phyloP scores from a whole-genome alignment of 2,888 invertebrate species.

The Sinopyrophorus schimmeli region DNA sequence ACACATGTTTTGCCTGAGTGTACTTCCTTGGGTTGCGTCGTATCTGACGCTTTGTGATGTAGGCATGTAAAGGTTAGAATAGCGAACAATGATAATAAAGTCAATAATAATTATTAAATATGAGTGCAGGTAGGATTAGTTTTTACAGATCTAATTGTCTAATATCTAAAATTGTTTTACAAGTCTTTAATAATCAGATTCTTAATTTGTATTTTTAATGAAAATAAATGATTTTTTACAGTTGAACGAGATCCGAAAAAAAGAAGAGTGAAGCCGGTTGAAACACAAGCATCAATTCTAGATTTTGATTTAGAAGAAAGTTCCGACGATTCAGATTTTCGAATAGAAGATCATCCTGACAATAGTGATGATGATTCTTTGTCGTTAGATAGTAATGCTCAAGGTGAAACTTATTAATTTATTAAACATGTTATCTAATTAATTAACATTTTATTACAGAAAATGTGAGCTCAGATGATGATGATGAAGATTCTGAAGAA shows the following conservation, averaged over 20 bases:
- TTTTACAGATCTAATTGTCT: no score
- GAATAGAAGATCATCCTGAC: slow-evolving; percentile 82
- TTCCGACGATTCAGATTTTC: slow-evolving; percentile 93
- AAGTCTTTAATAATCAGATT: not conserved
- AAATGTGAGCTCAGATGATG: slow-evolving; percentile 40
- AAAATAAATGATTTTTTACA: slow-evolving; percentile 42
- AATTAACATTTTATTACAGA: slow-evolving; percentile 5
- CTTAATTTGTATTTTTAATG: not conserved
- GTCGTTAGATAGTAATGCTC: slow-evolving; percentile 71
- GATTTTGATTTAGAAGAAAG: slow-evolving; percentile 89
- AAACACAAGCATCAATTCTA: slow-evolving; percentile 71
- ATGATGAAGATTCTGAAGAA: slow-evolving; percentile 54
- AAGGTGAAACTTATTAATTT: slow-evolving; percentile 53
- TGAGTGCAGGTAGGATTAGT: slow-evolving; percentile 31
- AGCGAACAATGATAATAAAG: slow-evolving; percentile 3
- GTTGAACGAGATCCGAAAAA: slow-evolving; percentile 78
- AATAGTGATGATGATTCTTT: slow-evolving; percentile 76
- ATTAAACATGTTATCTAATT: not conserved
- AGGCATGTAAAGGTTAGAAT: slow-evolving; percentile 18
- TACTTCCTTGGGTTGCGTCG: slow-evolving; percentile 14
- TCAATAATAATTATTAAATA: slow-evolving; percentile 10
- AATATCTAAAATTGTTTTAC: no score
- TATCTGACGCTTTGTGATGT: slow-evolving; percentile 21
- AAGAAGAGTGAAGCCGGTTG: slow-evolving; percentile 78
- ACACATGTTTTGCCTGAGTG: slow-evolving; percentile 19